These are phyloP conservation scores for Macrophya annulata DNA, from an alignment of 2,888 invertebrate species.

Conservation along the genomic window DNA sequence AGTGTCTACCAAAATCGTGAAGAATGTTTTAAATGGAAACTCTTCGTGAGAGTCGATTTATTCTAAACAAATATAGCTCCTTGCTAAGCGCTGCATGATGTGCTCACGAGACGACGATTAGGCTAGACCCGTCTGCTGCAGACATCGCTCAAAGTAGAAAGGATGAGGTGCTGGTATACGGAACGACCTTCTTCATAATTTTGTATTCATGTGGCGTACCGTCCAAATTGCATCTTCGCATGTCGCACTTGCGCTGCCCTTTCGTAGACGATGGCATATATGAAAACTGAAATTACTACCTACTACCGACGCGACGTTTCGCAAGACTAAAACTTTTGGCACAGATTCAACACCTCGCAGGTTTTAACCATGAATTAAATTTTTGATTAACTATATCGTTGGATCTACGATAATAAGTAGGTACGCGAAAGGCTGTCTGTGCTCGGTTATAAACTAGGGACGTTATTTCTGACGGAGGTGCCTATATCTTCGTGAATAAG, in stretches of 20 bases:
- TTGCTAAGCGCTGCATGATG: slow-evolving; percentile 46
- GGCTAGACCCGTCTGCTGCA: slow-evolving; percentile 40
- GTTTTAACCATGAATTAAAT: not conserved
- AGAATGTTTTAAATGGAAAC: not conserved
- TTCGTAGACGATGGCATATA: not conserved
- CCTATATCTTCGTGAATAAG: slow-evolving; percentile 74
- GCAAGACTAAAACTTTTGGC: slow-evolving; percentile 3
- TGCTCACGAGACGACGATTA: slow-evolving; percentile 49
- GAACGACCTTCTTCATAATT: slow-evolving; percentile 45
- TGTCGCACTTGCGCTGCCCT: slow-evolving; percentile 52
- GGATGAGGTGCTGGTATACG: slow-evolving; percentile 35
- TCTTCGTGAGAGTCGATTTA: slow-evolving; percentile 39
- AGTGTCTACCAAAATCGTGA: not conserved
- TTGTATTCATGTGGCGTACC: slow-evolving; percentile 23
- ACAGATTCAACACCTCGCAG: slow-evolving; percentile 14
- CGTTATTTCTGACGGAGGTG: not conserved
- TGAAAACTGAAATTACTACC: slow-evolving; percentile 40
- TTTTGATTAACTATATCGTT: slow-evolving; percentile 20
- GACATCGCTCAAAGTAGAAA: slow-evolving; percentile 41
- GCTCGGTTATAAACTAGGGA: slow-evolving; percentile 6
- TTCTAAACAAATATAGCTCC: slow-evolving; percentile 34
- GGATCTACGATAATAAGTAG: slow-evolving; percentile 42
- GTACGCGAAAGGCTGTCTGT: not conserved
- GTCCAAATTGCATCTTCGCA: slow-evolving; percentile 50
- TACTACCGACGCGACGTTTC: not conserved